These are phyloP conservation scores for Glaucomys volans DNA, from an alignment of 2,113 vertebrate genomes.

Conservation along the genomic window DNA sequence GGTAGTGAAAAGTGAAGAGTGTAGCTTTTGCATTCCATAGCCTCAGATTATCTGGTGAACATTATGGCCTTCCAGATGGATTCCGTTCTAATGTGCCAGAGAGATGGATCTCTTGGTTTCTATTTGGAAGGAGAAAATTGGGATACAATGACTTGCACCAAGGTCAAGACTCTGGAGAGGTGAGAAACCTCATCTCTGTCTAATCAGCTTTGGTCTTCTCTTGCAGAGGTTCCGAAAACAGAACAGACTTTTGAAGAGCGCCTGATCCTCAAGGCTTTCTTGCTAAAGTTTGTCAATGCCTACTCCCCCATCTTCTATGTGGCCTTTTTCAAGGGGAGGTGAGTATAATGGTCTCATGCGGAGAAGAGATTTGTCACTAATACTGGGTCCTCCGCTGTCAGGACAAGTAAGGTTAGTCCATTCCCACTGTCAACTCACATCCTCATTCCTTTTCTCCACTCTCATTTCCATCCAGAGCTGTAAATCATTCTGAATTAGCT, in stretches of 20 bases:
- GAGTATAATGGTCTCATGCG: slow-evolving; percentile 36
- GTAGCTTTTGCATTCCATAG: not conserved
- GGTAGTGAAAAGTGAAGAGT: not conserved
- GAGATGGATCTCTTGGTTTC: not conserved
- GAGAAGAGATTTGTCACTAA: not conserved
- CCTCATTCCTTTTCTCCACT: not conserved
- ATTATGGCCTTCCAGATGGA: not conserved
- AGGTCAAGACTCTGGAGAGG: not conserved
- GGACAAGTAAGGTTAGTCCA: not conserved
- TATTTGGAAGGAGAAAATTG: not conserved
- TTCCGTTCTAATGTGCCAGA: not conserved
- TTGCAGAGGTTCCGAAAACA: slow-evolving; percentile 96
- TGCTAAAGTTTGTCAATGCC: slow-evolving; percentile 98
- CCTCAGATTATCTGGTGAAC: not conserved
- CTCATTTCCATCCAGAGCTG: not conserved
- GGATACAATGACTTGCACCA: not conserved
- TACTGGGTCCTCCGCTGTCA: not conserved
- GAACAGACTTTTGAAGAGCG: slow-evolving; percentile 96
- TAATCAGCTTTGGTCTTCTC: slow-evolving; percentile 28
- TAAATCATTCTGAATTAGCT: not conserved
- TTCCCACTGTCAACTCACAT: not conserved
- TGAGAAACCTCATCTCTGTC: not conserved
- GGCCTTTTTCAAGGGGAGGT: slow-evolving; percentile 99
- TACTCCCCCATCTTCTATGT: slow-evolving; percentile 99
- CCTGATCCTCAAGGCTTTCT: slow-evolving; percentile 96